Base-by-base conservation (phyloP, 2,113 vertebrate genomes). In the Vimba vimba region DNA sequence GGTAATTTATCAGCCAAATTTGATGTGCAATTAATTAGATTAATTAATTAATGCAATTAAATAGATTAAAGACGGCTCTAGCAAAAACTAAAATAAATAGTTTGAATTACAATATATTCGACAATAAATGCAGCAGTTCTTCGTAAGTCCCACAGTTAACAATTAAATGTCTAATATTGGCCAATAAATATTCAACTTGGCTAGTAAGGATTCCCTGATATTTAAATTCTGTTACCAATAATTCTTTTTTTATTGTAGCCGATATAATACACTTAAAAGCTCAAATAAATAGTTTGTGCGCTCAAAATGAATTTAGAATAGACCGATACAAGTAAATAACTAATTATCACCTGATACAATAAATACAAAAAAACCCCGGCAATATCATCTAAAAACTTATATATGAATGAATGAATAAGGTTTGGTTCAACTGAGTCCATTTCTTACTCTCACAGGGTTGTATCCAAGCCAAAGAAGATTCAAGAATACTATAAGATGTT, bases 401-500 rank as follows among this genome's bases (percentile, higher is more conserved):
- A 6, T 57, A 7, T 57, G 6, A 57, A 57, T 55, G 17, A 55
- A 55, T 57, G 6, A 7, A 21, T 21, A 57, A 21, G 55, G 19
- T 57, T 57, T 21, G 19, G 23, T 74, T 74, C 2, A 45, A 3
- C 0, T 25, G 10, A 39, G 23, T 74, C 19, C 0, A 73, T 12
- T 19, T 77, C 86, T 87, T 15, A 57, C 57, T 85, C 83, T 21
- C 45, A 69, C 92, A 96, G 94, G 79, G n/a, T 15, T 0, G 74
- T 88, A 13, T 57, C 6, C 19, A 95, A 89, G 71, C 91, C 85
- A 1, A 94, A 95, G 89, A 95, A 89, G 78, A 87, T 93, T 73
- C 84, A 86, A 19, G 95, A 95, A 84, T 93, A 94, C 89, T 87
- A 90, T 82, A 94, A 83, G 55, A 93, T 99, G 93, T 45, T 87